These are phyloP conservation scores for Salpingus planirostris DNA, from an alignment of 2,888 invertebrate species.

Conservation along the genomic window DNA sequence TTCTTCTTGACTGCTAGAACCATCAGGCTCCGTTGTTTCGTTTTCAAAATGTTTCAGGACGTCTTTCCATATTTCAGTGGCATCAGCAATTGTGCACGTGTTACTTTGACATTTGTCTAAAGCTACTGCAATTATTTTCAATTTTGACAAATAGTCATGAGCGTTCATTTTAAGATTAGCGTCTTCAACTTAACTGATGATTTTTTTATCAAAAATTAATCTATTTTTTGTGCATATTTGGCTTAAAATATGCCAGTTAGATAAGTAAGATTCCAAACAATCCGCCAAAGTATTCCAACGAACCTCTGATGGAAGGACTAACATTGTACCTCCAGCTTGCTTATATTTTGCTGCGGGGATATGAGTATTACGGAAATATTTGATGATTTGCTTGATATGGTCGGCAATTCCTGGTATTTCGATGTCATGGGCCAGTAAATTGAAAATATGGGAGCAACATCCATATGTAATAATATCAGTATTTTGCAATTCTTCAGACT, in stretches of 20 bases:
- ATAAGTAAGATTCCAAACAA: background rate
- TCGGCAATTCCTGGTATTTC: constrained; percentile 11
- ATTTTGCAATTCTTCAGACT: too few relatives aligned
- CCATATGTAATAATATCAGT: background rate
- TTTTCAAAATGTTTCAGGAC: background rate
- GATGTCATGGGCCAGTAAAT: constrained; percentile 12
- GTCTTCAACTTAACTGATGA: background rate
- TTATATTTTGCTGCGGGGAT: constrained; percentile 11
- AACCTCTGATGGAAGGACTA: constrained; percentile 17
- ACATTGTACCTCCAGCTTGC: constrained; percentile 10
- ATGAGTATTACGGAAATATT: constrained; percentile 15
- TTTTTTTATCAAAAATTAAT: background rate
- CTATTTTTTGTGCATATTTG: too few relatives aligned
- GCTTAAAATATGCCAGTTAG: background rate
- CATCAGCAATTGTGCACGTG: background rate
- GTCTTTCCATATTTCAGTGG: background rate
- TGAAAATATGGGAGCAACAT: constrained; percentile 5
- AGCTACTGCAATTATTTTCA: background rate
- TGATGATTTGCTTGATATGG: constrained; percentile 9
- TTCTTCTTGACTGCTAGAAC: background rate
- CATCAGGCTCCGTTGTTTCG: too few relatives aligned
- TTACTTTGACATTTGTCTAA: background rate
- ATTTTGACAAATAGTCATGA: background rate
- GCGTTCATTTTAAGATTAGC: background rate
- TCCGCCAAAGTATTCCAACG: background rate